Evolutionary conservation across 2,113 vertebrate genomes (phyloP), one percentile per base, ranked within the genome.

Genomic region (Mustelus asterias): DNA sequence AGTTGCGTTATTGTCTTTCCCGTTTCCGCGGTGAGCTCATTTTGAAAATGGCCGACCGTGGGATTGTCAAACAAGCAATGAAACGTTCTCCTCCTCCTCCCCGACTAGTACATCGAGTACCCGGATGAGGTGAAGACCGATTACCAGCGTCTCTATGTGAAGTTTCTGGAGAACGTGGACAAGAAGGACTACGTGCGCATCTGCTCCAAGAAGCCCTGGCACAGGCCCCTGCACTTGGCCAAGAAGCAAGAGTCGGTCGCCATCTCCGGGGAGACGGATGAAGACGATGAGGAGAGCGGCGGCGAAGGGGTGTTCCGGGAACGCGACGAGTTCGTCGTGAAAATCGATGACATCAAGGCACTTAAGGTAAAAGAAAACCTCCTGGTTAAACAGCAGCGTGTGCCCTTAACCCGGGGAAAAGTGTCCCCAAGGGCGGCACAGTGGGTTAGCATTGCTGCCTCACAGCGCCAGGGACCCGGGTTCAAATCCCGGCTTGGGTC

Each of bases 81-180:
- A 90, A 29, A 90, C 13, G 0, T 41, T 48, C 20, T 86, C 22
- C 22, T 24, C 8, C 44, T 54, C 80, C 80, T 60, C 29, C 24
- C 96, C 63, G 4, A 16, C 7, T 96, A 99, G 98, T 99, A 99
- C 96, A 97, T 99, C 95, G 98, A 98, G 60, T 99, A 98, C 96
- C 99, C 99, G 60, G 98, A 98, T 33, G 98, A 99, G 60, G 98
- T 98, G 0, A 99, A 99, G 97, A 98, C 98, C 96, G 97, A 98
- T n/a, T 99, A 99, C 97, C 98, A 99, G 97, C 98, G 98, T 13
- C 98, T 99, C 78, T 99, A 99, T 6, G 98, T 99, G 29, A 99
- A 99, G 97, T 99, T 99, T 96, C 97, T 99, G 0, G 97, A 98
- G 44, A 97, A 97, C 96, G 97, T 98, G 72, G 97, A 98, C 97